phyloP scores from a whole-genome alignment of 2,797 vertebrate genomes.

The Sebastes steindachneri region DNA sequence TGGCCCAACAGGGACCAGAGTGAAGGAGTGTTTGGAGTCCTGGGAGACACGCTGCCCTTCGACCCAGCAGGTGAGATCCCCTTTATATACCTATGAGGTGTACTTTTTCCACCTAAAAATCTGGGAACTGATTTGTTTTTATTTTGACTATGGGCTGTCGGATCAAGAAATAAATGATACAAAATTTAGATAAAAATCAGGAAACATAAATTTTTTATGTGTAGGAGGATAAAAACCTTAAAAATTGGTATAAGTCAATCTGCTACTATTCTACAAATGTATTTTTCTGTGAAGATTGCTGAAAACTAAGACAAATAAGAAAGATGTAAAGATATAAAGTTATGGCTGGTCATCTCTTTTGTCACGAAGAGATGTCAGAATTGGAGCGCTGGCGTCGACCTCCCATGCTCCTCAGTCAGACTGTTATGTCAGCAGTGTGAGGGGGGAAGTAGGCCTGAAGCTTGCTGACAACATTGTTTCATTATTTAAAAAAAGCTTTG shows the following conservation, averaged over 20 bases:
- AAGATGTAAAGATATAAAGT: not conserved
- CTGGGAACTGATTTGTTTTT: not conserved
- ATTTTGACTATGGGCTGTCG: not conserved
- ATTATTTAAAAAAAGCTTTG: conserved; percentile 3
- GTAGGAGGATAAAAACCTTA: not conserved
- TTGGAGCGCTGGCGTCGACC: not conserved
- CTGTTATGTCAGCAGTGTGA: conserved; percentile 26
- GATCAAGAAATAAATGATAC: not conserved
- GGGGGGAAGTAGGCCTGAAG: not conserved
- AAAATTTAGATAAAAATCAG: not conserved
- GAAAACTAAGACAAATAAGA: not conserved
- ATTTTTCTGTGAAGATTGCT: not conserved
- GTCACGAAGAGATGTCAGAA: not conserved
- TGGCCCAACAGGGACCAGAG: conserved; percentile 99
- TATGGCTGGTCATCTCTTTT: not conserved
- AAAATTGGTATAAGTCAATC: not conserved
- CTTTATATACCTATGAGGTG: not conserved
- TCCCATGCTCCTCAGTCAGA: not conserved
- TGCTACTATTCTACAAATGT: not conserved
- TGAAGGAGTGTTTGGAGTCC: conserved; percentile 85
- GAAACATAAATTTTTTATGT: not conserved
- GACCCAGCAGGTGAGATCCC: conserved; percentile 93
- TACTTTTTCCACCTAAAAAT: not conserved
- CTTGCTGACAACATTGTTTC: conserved; percentile 39
- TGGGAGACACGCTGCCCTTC: conserved; percentile 95